phyloP scores from a whole-genome alignment of 2,888 invertebrate species.

The Ptilodon capucinus region DNA sequence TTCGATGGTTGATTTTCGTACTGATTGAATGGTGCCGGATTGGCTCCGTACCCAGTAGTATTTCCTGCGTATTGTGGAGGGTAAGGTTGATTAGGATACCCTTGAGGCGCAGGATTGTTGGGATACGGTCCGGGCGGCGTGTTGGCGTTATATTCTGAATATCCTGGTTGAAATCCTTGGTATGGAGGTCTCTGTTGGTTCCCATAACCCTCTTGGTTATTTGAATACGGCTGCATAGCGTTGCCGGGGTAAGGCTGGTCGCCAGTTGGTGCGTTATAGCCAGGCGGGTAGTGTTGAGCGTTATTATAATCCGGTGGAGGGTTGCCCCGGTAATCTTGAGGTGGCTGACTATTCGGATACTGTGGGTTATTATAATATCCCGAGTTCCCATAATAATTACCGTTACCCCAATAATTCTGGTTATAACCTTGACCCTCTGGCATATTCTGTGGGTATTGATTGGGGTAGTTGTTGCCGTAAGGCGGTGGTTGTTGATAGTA shows the following conservation, averaged over 20 bases:
- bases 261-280: conserved; percentile 52
- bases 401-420: conserved; percentile 72
- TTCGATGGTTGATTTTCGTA: conserved; percentile 55
- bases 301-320: conserved; percentile 55
- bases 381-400: conserved; percentile 66
- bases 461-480: conserved; percentile 67
- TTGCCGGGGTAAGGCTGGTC: conserved; percentile 58
- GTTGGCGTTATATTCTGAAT: conserved; percentile 58
- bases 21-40: conserved; percentile 57
- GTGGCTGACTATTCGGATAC: conserved; percentile 58
- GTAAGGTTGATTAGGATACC: conserved; percentile 58
- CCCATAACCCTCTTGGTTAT: conserved; percentile 58
- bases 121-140: conserved; percentile 46
- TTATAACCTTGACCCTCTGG: conserved; percentile 61
- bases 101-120: conserved; percentile 49
- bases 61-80: conserved; percentile 52
- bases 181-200: conserved; percentile 62
- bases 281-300: conserved; percentile 59
- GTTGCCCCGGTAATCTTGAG: conserved; percentile 57
- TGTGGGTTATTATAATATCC: conserved; percentile 72
- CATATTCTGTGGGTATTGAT: conserved; percentile 66
- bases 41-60: conserved; percentile 49
- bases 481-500: conserved; percentile 68
- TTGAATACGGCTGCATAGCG: conserved; percentile 57
- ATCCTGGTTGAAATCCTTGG: conserved; percentile 54